Evolutionary conservation across 2,888 invertebrate genomes (phyloP).

Genomic region (Athalia circularis): DNA sequence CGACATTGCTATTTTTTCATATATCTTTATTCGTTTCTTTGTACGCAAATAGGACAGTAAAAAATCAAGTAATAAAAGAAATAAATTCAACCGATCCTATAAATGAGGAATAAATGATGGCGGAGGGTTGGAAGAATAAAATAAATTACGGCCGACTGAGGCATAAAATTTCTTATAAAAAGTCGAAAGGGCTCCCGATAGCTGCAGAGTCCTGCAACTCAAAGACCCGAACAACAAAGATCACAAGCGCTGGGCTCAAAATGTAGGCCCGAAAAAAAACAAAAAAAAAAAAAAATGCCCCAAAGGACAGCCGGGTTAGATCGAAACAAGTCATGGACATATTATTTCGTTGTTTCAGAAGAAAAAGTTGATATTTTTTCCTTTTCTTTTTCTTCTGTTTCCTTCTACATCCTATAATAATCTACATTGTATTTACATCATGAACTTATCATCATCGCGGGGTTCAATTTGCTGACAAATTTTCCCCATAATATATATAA

Average conservation of each 20-base stretch:
- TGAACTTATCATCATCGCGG: too few relatives aligned
- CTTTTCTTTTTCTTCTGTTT: too few relatives aligned
- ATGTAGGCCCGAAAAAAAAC: background rate
- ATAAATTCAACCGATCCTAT: background rate
- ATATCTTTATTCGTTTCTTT: background rate
- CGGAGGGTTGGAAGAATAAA: background rate
- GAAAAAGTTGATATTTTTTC: background rate
- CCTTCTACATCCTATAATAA: too few relatives aligned
- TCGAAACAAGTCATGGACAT: conserved; percentile 31
- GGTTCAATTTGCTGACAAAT: too few relatives aligned
- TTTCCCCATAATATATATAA: background rate
- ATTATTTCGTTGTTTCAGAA: conserved; percentile 38
- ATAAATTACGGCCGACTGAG: conserved; percentile 52
- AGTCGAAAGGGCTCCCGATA: conserved; percentile 65
- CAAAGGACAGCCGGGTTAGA: conserved; percentile 36
- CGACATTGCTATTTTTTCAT: conserved; percentile 24
- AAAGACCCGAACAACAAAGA: conserved; percentile 43
- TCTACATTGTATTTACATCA: too few relatives aligned
- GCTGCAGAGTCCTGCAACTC: conserved; percentile 40
- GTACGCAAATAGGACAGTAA: background rate
- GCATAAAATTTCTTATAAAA: conserved; percentile 67
- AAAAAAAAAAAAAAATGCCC: conserved; percentile 31
- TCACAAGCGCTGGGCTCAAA: conserved; percentile 39
- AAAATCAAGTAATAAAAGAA: background rate
- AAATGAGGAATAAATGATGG: background rate